Evolutionary conservation across 2,797 vertebrate species (phyloP).

Genomic region (Dendrocincla tyrannina): DNA sequence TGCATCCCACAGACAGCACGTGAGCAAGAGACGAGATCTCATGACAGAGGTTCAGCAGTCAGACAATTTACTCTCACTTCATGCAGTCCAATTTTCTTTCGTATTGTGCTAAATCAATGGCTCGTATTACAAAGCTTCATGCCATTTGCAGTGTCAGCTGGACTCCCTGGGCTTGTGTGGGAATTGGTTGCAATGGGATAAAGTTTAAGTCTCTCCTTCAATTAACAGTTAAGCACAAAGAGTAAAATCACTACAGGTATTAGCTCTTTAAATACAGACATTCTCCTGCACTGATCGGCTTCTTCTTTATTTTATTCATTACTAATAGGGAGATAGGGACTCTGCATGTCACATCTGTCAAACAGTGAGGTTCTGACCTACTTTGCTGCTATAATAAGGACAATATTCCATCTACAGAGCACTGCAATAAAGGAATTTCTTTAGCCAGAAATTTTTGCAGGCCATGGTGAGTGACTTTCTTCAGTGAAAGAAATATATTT

Average conservation of each 20-base stretch:
- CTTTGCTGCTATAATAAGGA: slow-evolving; percentile 12
- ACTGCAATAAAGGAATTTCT: not conserved
- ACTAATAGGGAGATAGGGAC: not conserved
- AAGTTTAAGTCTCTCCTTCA: not conserved
- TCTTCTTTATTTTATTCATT: slow-evolving; percentile 13
- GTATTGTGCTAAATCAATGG: not conserved
- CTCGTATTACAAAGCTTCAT: not conserved
- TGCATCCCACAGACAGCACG: accelerated
- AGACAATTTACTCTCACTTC: not conserved
- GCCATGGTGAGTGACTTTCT: not conserved
- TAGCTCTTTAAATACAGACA: slow-evolving; percentile 13
- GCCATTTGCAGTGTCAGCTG: not conserved
- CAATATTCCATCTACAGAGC: not conserved
- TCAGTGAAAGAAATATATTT: not conserved
- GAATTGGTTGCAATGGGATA: not conserved
- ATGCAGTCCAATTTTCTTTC: not conserved
- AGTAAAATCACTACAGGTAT: slow-evolving; percentile 6
- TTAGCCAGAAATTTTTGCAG: not conserved
- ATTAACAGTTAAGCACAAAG: not conserved
- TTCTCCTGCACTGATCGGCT: slow-evolving; percentile 6
- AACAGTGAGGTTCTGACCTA: slow-evolving; percentile 28
- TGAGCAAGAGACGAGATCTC: not conserved
- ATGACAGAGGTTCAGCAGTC: not conserved
- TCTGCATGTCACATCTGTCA: slow-evolving; percentile 7
- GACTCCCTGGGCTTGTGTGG: not conserved